phyloP scores from a whole-genome alignment of 2,888 invertebrate genomes.

The Panopea generosa region DNA sequence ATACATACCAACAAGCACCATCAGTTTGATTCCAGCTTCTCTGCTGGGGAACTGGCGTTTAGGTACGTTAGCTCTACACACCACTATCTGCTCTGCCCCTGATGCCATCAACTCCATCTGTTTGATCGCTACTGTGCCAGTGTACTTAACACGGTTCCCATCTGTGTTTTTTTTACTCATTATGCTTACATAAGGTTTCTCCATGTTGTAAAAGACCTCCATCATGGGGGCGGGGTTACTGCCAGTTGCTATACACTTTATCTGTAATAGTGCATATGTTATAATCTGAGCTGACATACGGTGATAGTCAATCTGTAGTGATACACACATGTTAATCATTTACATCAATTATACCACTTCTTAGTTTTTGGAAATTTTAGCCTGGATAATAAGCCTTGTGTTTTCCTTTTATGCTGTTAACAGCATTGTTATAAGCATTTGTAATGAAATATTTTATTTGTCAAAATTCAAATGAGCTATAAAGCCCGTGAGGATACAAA shows the following conservation, averaged over 20 bases:
- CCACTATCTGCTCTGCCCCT: constrained; percentile 6
- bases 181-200: background rate
- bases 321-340: no score
- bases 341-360: no score
- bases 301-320: no score
- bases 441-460: no score
- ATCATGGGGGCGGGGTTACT: constrained; percentile 50
- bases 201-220: constrained; percentile 21
- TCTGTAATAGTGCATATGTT: no score
- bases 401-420: no score
- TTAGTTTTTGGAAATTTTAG: no score
- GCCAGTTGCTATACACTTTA: constrained; percentile 30
- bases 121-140: background rate
- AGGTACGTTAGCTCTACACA: constrained; percentile 36
- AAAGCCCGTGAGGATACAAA: no score
- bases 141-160: constrained; percentile 13
- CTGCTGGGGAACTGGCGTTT: constrained; percentile 8
- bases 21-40: constrained; percentile 33
- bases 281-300: no score
- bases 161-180: background rate
- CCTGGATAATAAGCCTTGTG: no score
- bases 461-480: no score
- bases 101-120: background rate
- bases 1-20: constrained; percentile 43
- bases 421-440: no score